Percentiles rank a stretch among this genome's conserved stretches.
Conservation (phyloP, 2,797 vertebrate genomes). For the Spondyliosoma cantharus region DNA sequence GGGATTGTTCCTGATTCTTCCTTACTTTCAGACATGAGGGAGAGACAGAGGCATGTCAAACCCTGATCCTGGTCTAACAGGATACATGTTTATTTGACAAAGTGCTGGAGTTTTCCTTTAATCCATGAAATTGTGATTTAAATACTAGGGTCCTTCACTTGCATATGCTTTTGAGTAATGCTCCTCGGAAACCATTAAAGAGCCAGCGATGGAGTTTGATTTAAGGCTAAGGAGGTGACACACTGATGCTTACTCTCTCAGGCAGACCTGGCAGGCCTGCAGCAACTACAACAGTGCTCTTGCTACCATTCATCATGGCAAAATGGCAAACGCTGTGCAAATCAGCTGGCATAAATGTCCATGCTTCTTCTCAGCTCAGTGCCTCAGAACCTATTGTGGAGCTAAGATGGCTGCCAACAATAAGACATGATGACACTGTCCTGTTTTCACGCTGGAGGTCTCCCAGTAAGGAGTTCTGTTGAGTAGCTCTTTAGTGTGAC, state of each 20-base stretch:
- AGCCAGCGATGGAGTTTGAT: conserved; percentile 33
- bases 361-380: conserved; percentile 45
- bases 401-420: conserved; percentile 66
- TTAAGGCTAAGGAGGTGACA: conserved; percentile 44
- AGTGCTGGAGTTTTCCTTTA: background rate
- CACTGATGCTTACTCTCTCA: conserved; percentile 35
- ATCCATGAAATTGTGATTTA: conserved; percentile 6
- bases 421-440: conserved; percentile 69
- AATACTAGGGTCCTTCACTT: background rate
- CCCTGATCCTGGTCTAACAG: background rate
- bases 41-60: background rate
- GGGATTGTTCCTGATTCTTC: background rate
- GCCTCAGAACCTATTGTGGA: conserved; percentile 48
- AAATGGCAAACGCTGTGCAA: conserved; percentile 57
- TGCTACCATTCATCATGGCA: conserved; percentile 52
- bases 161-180: conserved; percentile 17
- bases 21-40: background rate
- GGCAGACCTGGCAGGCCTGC: conserved; percentile 37
- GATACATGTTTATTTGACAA: background rate
- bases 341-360: conserved; percentile 58
- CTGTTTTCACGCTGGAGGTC: conserved; percentile 62
- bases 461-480: conserved; percentile 61
- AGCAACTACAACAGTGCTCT: conserved; percentile 27
- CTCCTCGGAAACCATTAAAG: conserved; percentile 25
- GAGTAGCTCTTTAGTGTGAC: conserved; percentile 60